A percentile compares a stretch with the other conserved stretches of the same genome.
phyloP scores from a whole-genome alignment of 2,113 vertebrate species.

The Seriola dumerili region DNA sequence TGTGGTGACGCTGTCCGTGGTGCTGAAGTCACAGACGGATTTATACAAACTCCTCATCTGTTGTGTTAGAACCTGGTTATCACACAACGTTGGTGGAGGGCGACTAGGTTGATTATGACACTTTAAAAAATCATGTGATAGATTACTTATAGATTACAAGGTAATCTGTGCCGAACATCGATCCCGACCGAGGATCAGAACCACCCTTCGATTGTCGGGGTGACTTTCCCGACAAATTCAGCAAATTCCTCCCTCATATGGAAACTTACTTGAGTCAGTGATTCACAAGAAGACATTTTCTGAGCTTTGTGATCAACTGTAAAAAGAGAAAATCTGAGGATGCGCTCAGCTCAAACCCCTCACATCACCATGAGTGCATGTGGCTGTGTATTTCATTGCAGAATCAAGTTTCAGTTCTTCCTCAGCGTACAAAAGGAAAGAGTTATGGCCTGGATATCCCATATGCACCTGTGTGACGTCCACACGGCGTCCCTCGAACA shows the following conservation, averaged over 20 bases:
- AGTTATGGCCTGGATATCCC: neutral
- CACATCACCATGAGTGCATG: neutral
- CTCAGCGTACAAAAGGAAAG: neutral
- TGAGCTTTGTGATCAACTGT: neutral
- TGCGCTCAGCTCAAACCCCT: neutral
- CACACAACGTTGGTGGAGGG: too few relatives aligned
- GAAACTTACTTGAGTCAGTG: neutral
- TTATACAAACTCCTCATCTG: too few relatives aligned
- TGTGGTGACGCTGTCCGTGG: too few relatives aligned
- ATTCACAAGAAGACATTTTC: neutral
- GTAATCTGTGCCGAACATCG: too few relatives aligned
- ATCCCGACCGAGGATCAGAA: too few relatives aligned
- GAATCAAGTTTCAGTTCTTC: neutral
- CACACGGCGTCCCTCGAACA: slow-evolving; percentile 45
- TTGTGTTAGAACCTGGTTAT: too few relatives aligned
- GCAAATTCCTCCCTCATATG: neutral
- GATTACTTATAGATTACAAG: too few relatives aligned
- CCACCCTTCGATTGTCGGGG: too few relatives aligned
- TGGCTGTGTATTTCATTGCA: neutral
- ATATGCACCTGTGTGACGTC: neutral
- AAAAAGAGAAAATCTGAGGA: neutral
- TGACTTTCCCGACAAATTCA: neutral
- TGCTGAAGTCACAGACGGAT: too few relatives aligned
- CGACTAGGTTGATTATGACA: too few relatives aligned
- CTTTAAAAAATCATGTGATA: too few relatives aligned